Conservation (phyloP, 2,888 invertebrate genomes). For the Leptarthrus brevirostris region DNA sequence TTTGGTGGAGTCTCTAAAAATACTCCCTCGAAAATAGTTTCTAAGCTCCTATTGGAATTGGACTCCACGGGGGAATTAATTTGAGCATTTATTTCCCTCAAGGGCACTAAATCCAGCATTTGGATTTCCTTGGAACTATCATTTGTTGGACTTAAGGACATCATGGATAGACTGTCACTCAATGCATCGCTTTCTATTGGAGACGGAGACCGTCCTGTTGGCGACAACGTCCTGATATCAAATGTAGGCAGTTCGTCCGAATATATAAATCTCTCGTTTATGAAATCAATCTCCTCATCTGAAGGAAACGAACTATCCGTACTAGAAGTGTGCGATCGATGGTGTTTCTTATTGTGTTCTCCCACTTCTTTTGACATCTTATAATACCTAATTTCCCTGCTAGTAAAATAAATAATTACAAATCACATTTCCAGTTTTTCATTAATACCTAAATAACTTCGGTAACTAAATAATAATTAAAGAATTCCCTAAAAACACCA, state of each 20-base stretch:
- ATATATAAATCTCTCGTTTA: slow-evolving; percentile 6
- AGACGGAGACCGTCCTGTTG: slow-evolving; percentile 7
- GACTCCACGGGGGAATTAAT: slow-evolving; percentile 62
- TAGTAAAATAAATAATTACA: too few relatives aligned
- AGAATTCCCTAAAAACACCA: too few relatives aligned
- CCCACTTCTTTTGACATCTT: too few relatives aligned
- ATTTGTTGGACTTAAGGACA: neutral
- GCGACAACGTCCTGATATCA: slow-evolving; percentile 22
- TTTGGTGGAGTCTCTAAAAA: slow-evolving; percentile 63
- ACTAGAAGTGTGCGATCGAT: too few relatives aligned
- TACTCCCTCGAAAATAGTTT: slow-evolving; percentile 65
- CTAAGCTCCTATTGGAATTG: slow-evolving; percentile 57
- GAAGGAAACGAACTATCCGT: neutral
- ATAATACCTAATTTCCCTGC: too few relatives aligned
- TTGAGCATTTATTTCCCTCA: slow-evolving; percentile 64
- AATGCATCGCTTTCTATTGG: slow-evolving; percentile 18
- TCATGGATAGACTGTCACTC: neutral
- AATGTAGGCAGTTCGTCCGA: slow-evolving; percentile 17
- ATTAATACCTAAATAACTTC: too few relatives aligned
- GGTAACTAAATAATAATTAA: too few relatives aligned
- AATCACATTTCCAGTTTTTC: too few relatives aligned
- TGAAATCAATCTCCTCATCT: slow-evolving; percentile 4
- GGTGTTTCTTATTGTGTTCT: too few relatives aligned
- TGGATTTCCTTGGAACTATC: neutral
- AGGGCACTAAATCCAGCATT: slow-evolving; percentile 60